Evolutionary conservation across 2,888 invertebrate species (phyloP), one percentile per base, ranked within the genome.

Genomic region (Scelioninae gen. 1): DNA sequence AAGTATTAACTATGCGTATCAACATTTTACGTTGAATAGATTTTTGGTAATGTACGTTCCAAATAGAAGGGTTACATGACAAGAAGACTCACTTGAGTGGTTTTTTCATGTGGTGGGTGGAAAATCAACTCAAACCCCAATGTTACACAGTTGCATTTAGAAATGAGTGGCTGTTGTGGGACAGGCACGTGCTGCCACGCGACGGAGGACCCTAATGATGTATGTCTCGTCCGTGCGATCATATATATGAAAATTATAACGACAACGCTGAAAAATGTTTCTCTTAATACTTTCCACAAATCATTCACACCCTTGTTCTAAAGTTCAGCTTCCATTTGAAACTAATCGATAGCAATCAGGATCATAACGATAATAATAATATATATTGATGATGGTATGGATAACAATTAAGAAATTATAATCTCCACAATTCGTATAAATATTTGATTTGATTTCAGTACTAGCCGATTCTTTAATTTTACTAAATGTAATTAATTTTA

Each of bases 161-260:
- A 78, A 66, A 68, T 47, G 71, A 82, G 51, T 82, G 71, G 82
- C 74, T 58, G 83, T 76, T 80, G 71, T 82, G 86, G 83, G 80
- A 78, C 82, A 47, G 63, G 75, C 91, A 91, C 91, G 91, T 89
- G 90, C 88, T 88, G 90, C 87, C 91, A 86, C 91, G 91, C 90
- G 91, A 88, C 88, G 49, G 78, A 86, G 85, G 87, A 87, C 89
- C 89, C 87, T 88, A 86, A 89, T 91, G 90, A 91, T 91, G 89
- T 90, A 91, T 90, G 88, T 82, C 88, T 88, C 87, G 87, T 89
- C 87, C 86, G 85, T 88, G 82, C 58, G 43, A 76, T 72, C 74
- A 72, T 82, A 78, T 85, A 85, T 86, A 86, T 85, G 86, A 85
- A 88, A 89, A 88, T 88, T 87, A 87, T 88, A 86, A 84, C 85